Percentiles rank a stretch among this genome's conserved stretches.
Evolutionary conservation across 2,113 vertebrate genomes (phyloP).

Genomic region (Recurvirostra avosetta): DNA sequence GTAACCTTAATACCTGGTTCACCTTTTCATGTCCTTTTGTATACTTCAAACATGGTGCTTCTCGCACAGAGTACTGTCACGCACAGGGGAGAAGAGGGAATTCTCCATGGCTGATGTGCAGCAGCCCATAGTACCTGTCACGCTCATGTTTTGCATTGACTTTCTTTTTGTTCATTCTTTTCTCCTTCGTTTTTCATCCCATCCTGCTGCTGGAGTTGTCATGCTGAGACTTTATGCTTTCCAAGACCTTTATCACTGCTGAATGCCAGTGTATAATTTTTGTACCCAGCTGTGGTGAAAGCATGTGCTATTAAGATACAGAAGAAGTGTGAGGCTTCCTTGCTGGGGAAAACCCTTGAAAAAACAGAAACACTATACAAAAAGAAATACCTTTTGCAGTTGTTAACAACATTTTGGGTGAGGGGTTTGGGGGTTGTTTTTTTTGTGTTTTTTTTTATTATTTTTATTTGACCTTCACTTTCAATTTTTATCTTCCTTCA

Average conservation of each 20-base stretch:
- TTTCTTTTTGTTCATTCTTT: background rate
- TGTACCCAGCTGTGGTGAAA: conserved; percentile 18
- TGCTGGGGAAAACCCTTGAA: background rate
- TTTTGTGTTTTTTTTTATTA: background rate
- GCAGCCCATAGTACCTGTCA: background rate
- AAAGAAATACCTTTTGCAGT: background rate
- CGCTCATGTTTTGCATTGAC: background rate
- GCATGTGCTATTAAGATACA: background rate
- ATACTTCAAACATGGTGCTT: background rate
- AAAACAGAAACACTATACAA: background rate
- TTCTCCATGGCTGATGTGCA: background rate
- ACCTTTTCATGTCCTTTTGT: background rate
- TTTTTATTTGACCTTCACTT: background rate
- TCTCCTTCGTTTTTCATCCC: background rate
- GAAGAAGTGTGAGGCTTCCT: background rate
- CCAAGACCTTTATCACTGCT: background rate
- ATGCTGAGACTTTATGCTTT: background rate
- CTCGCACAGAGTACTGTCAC: accelerated
- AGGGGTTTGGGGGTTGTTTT: too few species aligned
- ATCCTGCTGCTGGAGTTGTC: background rate
- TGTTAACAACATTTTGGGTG: background rate
- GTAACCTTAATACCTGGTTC: background rate
- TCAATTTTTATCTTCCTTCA: background rate
- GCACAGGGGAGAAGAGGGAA: background rate
- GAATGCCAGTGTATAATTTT: conserved; percentile 2